Conservation (phyloP, 2,888 invertebrate species). For the Nemotelus nigrinus region DNA sequence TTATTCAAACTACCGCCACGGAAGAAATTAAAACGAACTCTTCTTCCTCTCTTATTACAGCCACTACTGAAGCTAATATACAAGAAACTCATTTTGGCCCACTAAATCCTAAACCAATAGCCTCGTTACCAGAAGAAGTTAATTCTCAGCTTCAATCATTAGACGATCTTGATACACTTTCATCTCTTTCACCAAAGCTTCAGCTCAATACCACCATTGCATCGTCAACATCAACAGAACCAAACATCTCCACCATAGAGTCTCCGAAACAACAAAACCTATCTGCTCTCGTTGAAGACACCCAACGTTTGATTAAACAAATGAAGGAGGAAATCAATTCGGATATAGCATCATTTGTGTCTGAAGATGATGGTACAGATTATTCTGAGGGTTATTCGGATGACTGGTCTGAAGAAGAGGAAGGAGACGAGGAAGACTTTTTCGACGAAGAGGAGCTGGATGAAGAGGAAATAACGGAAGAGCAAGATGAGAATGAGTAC, state of each 20-base stretch:
- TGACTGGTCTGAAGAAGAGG: constrained; percentile 56
- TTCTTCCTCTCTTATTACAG: too few species aligned
- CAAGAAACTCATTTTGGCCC: too few species aligned
- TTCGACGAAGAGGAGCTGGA: constrained; percentile 25
- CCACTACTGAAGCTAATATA: too few species aligned
- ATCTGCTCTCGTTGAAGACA: constrained; percentile 70
- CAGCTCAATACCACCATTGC: not conserved
- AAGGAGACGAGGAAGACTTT: constrained; percentile 56
- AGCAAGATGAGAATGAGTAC: constrained; percentile 54
- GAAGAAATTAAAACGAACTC: too few species aligned
- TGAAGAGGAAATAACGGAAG: constrained; percentile 54
- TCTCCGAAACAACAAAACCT: constrained; percentile 58
- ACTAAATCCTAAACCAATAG: too few species aligned
- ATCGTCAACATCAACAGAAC: not conserved
- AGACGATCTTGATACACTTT: too few species aligned
- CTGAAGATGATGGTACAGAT: constrained; percentile 60
- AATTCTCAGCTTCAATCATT: too few species aligned
- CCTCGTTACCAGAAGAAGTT: too few species aligned
- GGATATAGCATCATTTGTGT: constrained; percentile 67
- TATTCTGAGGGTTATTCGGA: constrained; percentile 66
- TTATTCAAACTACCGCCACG: not conserved
- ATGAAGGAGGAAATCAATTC: constrained; percentile 74
- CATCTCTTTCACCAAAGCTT: too few species aligned
- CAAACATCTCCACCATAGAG: not conserved
- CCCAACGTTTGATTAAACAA: constrained; percentile 72